Evolutionary conservation across 2,888 invertebrate genomes (phyloP), one percentile per base, ranked within the genome.

Genomic region (Phasia obesa): DNA sequence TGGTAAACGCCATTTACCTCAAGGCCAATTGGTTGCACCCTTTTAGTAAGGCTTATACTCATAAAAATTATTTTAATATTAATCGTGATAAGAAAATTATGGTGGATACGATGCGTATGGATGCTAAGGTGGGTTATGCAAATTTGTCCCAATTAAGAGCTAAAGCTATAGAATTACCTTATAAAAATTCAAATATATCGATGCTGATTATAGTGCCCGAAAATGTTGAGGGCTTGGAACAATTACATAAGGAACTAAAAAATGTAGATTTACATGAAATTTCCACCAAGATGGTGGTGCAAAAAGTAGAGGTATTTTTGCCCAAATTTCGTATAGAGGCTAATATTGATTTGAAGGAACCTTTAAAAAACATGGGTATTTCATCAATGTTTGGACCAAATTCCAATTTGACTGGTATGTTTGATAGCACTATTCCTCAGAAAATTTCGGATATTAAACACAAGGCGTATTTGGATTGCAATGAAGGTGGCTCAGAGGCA

Each of bases 171-270:
- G 94, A 95, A 88, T 86, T 97, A 88, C 94, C 94, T 0, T 98
- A 97, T 88, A 91, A 92, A 80, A 94, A 94, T 55, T 92, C 93
- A 0, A 93, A 95, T 74, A 90, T 96, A 11, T 94, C 94, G 85
- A 94, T 97, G 95, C 88, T 97, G 0, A 92, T 97, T 23, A 92
- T 97, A 64, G 91, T 97, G 78, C 97, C 97, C 0, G 93, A 94
- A 62, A 92, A 93, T 57, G 91, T 93, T 21, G 93, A 94, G 65
- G 96, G 35, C 1, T 35, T 35, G 35, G 35, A 13, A 35, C 7
- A 35, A 35, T 35, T 97, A 55, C 93, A 96, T 86, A 85, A 92
- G 3, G 94, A 94, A 86, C 87, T 35, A 2, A 35, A 13, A 13
- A 13, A 13, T 13, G 2, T 35, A 35, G 35, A 35, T 11, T 35